These are phyloP conservation scores for Acestrorhynchus altus DNA, from an alignment of 2,797 vertebrate genomes.

Conservation along the genomic window DNA sequence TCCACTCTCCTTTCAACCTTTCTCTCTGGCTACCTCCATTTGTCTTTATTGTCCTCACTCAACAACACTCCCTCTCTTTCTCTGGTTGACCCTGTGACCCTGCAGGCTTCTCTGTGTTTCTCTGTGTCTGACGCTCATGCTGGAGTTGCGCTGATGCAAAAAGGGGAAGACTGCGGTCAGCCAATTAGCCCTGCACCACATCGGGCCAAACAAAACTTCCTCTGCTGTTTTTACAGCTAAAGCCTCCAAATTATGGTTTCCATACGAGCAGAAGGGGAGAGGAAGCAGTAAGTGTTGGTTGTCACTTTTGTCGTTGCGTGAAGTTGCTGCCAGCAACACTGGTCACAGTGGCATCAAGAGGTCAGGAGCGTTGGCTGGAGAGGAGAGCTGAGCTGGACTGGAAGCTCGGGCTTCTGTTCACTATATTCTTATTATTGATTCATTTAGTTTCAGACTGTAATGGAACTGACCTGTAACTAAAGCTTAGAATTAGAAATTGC, in stretches of 20 bases:
- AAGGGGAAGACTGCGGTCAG: conserved; percentile 78
- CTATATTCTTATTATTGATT: background rate
- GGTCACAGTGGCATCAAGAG: conserved; percentile 49
- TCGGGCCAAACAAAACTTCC: conserved; percentile 83
- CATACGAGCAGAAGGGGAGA: conserved; percentile 63
- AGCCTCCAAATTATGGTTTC: conserved; percentile 78
- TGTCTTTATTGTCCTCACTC: background rate
- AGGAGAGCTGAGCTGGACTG: conserved; percentile 27
- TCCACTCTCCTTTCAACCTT: conserved; percentile 36
- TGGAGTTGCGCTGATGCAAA: conserved; percentile 71
- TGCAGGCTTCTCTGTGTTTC: conserved; percentile 60
- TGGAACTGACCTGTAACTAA: too few species aligned
- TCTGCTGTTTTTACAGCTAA: conserved; percentile 78
- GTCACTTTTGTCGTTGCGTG: conserved; percentile 69
- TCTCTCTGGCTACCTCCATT: background rate
- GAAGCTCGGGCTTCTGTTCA: background rate
- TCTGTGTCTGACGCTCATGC: conserved; percentile 67
- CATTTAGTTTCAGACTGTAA: background rate
- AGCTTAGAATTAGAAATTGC: too few species aligned
- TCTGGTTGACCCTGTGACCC: conserved; percentile 57
- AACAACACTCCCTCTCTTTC: conserved; percentile 28
- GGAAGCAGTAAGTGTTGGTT: conserved; percentile 60
- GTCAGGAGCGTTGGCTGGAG: conserved; percentile 58
- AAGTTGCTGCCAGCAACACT: conserved; percentile 57
- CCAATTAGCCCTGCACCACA: conserved; percentile 75